These are phyloP conservation scores for Monoplex corrugatus DNA, from an alignment of 2,888 invertebrate species.

Conservation along the genomic window DNA sequence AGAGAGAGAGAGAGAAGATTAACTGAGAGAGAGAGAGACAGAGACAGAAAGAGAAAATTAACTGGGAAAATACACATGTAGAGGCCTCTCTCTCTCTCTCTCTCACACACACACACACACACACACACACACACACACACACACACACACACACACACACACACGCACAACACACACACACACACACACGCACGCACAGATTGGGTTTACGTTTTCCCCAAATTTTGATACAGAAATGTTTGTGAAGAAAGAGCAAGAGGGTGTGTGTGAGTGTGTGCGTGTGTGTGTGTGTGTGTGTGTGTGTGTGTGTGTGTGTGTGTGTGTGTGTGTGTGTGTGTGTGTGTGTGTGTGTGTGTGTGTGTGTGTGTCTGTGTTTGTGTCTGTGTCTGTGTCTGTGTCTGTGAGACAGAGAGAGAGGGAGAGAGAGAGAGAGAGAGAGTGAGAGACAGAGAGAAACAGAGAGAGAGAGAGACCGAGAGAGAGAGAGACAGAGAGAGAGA, in stretches of 20 bases:
- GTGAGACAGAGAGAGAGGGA: not conserved
- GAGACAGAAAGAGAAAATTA: too few relatives aligned
- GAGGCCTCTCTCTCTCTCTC: too few relatives aligned
- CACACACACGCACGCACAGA: too few relatives aligned
- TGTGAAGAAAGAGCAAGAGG: too few relatives aligned
- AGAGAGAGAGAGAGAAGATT: not conserved
- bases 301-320: not conserved
- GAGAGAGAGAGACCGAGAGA: slow-evolving; percentile 10
- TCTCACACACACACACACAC: not conserved
- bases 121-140: too few relatives aligned
- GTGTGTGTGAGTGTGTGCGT: not conserved
- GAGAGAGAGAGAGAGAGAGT: not conserved
- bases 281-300: not conserved
- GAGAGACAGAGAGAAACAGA: not conserved
- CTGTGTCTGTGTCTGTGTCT: slow-evolving; percentile 21
- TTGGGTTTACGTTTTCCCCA: too few relatives aligned
- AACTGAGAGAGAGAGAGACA: not conserved
- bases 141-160: too few relatives aligned
- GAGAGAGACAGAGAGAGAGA: not conserved
- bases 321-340: slow-evolving; percentile 1
- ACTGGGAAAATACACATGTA: not conserved
- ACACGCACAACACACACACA: too few relatives aligned
- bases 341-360: not conserved
- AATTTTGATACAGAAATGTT: too few relatives aligned
- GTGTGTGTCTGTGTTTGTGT: not conserved